Evolutionary conservation across 2,888 invertebrate species (phyloP).

Genomic region (Cylindroiulus punctatus): DNA sequence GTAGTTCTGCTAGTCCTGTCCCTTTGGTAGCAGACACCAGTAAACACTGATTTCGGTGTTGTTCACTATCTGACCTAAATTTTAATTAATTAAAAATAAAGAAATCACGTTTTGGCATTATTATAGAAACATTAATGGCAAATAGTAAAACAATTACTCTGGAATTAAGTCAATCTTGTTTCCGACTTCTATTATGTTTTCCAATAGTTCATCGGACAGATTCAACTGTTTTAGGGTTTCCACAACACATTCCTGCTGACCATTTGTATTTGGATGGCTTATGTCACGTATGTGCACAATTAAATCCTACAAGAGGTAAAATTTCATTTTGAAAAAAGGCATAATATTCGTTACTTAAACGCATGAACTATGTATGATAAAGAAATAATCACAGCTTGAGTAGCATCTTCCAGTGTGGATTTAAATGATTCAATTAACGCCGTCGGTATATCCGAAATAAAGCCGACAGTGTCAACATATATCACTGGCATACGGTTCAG

Average conservation of each 20-base stretch:
- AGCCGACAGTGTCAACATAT: conserved; percentile 87
- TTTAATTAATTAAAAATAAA: neutral
- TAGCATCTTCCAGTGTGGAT: conserved; percentile 83
- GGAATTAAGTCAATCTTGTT: conserved; percentile 77
- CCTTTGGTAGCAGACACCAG: conserved; percentile 69
- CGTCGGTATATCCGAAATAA: conserved; percentile 84
- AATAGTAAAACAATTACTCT: conserved; percentile 55
- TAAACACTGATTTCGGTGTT: conserved; percentile 62
- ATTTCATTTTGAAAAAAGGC: neutral
- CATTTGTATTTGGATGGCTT: conserved; percentile 76
- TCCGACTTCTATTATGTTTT: conserved; percentile 75
- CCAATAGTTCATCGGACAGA: conserved; percentile 67
- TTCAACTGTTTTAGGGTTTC: conserved; percentile 73
- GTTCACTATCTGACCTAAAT: neutral
- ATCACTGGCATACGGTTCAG: conserved; percentile 75
- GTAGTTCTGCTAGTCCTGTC: conserved; percentile 68
- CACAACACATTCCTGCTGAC: conserved; percentile 77
- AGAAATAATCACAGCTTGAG: conserved; percentile 72
- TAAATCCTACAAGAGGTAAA: conserved; percentile 72
- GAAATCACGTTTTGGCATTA: neutral
- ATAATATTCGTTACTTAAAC: neutral
- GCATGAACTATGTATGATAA: too few relatives aligned
- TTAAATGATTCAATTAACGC: conserved; percentile 80
- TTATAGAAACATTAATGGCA: neutral
- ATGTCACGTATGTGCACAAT: conserved; percentile 82